Conservation (phyloP, 2,888 invertebrate genomes). For the Dryocosmus kuriphilus region DNA sequence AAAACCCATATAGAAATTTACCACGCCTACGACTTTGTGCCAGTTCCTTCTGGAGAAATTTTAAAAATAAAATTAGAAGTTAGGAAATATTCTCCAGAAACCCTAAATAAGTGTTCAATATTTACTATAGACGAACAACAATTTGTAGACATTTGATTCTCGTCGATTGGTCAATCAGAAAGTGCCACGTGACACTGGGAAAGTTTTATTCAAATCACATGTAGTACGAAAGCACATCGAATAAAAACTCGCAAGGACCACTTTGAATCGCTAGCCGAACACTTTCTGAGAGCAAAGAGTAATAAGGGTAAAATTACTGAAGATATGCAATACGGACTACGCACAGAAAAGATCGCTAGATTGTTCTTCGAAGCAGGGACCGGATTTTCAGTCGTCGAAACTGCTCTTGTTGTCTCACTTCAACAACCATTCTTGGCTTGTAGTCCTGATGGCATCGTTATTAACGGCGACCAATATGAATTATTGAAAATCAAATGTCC, state of each 20-base stretch:
- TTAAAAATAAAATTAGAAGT: too few relatives aligned
- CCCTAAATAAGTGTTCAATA: neutral
- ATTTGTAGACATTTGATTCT: neutral
- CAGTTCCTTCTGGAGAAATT: neutral
- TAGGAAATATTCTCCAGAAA: neutral
- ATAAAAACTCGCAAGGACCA: conserved; percentile 15
- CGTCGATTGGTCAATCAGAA: conserved; percentile 39
- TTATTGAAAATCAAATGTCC: conserved; percentile 10
- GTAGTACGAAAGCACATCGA: neutral
- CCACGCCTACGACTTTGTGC: too few relatives aligned
- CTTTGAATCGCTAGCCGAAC: conserved; percentile 35
- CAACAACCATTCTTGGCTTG: conserved; percentile 48
- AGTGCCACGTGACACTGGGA: conserved; percentile 37
- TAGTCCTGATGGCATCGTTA: too few relatives aligned
- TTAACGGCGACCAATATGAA: conserved; percentile 43
- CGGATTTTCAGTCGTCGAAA: conserved; percentile 33
- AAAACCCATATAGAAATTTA: too few relatives aligned
- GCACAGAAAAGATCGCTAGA: neutral
- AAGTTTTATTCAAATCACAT: conserved; percentile 31
- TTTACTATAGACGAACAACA: neutral
- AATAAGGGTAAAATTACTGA: conserved; percentile 19
- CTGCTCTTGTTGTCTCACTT: conserved; percentile 41
- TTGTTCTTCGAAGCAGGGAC: neutral
- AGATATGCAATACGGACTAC: conserved; percentile 37
- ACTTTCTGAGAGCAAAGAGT: conserved; percentile 33